phyloP scores from a whole-genome alignment of 2,888 invertebrate species.

The Plebejus melissa region DNA sequence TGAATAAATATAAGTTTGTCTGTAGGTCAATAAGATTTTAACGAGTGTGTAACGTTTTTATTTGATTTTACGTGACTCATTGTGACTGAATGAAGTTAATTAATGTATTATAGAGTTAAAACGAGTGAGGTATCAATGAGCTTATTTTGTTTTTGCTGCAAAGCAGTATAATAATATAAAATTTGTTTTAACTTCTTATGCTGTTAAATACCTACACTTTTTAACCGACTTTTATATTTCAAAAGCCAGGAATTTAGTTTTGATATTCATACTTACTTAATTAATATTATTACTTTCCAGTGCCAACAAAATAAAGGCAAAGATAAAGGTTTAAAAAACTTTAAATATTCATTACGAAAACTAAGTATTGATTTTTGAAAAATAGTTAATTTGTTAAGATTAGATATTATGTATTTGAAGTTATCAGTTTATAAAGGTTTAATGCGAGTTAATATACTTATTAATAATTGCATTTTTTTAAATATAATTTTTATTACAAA shows the following conservation, averaged over 20 bases:
- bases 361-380: too few relatives aligned
- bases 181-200: not conserved
- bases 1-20: constrained; percentile 19
- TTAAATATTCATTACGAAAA: too few relatives aligned
- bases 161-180: not conserved
- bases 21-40: constrained; percentile 28
- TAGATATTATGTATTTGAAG: not conserved
- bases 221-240: not conserved
- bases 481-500: not conserved
- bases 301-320: not conserved
- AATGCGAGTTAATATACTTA: not conserved
- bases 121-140: not conserved
- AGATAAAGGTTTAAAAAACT: not conserved
- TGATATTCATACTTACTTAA: too few relatives aligned
- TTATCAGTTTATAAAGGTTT: not conserved
- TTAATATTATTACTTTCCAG: not conserved
- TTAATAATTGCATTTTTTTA: too few relatives aligned
- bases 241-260: not conserved
- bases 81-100: not conserved
- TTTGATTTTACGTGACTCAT: constrained; percentile 14
- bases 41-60: constrained; percentile 4
- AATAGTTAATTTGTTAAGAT: too few relatives aligned
- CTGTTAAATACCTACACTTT: not conserved
- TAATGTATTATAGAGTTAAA: not conserved
- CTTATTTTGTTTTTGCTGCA: not conserved